phyloP scores from a whole-genome alignment of 2,888 invertebrate genomes.

The Himalopsyche anomala region DNA sequence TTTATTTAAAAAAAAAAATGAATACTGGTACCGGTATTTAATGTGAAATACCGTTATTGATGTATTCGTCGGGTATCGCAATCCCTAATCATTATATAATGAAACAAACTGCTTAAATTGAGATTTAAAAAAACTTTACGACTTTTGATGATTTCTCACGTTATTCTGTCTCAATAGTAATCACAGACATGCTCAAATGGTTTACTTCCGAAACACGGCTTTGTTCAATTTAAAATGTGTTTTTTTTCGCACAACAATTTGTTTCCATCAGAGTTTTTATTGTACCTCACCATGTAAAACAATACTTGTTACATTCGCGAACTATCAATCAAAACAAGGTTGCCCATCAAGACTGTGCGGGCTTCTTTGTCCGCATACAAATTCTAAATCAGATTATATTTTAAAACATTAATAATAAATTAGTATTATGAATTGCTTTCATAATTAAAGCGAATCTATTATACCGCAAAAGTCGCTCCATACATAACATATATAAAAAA shows the following conservation, averaged over 20 bases:
- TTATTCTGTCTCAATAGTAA: constrained; percentile 15
- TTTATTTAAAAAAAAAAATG: too few species aligned
- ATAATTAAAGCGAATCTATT: constrained; percentile 3
- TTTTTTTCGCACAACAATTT: neutral
- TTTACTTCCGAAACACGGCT: constrained; percentile 19
- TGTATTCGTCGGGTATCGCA: too few species aligned
- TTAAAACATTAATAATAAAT: constrained; percentile 22
- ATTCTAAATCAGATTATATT: neutral
- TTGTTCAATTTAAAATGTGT: constrained; percentile 4
- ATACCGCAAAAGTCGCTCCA: neutral
- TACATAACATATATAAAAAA: too few species aligned
- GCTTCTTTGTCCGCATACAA: neutral
- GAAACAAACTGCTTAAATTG: too few species aligned
- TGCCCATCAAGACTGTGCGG: neutral
- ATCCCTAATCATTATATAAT: too few species aligned
- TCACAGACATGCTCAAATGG: constrained; percentile 7
- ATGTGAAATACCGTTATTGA: too few species aligned
- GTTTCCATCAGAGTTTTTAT: constrained; percentile 1
- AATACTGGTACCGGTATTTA: too few species aligned
- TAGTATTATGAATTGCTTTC: neutral
- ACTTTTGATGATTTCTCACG: constrained; percentile 37
- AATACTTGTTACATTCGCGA: constrained; percentile 17
- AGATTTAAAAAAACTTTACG: neutral
- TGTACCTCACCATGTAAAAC: neutral
- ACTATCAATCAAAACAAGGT: constrained; percentile 28